Evolutionary conservation across 2,797 vertebrate genomes (phyloP), one percentile per base, ranked within the genome.

Genomic region (Phataginus tetradactyla): DNA sequence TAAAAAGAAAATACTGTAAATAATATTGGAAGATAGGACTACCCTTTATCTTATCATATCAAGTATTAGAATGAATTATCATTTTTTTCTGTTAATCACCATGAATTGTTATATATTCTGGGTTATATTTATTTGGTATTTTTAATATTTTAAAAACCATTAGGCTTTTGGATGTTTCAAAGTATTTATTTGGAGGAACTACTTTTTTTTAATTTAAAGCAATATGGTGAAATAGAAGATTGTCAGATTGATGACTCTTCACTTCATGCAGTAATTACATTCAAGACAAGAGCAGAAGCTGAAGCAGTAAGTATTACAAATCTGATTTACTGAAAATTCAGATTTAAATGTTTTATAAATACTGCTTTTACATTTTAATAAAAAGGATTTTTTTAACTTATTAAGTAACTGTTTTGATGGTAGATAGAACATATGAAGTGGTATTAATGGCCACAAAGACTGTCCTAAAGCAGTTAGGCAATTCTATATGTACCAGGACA

Each of bases 211-310:
- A 96, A 95, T 94, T 98, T 98, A 96, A 99, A 99, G 99, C 99
- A 99, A 99, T 99, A 99, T 98, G 99, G 99, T 95, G 99, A 99
- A 98, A 99, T 99, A 96, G 99, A 99, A 98, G 99, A 99, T 98
- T 99, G 99, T 98, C 99, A 99, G 97, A 99, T 99, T 95, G 99
- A 99, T 95, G 99, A 99, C 89, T 98, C 98, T 95, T 99, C 99
- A 97, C 98, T 99, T 95, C 99, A 99, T 96, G 99, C 99, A 0
- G 98, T 99, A 97, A 99, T 99, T 98, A 99, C 99, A 11, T 99
- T 99, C 98, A 99, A 98, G 98, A 99, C 99, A 12, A 99, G 99
- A 98, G 99, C 98, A 55, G 99, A 99, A 98, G 99, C 99, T 57
- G 99, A 99, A 98, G 99, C 99, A 98, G 99, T 99, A 98, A 99